Evolutionary conservation across 92 coral and sea anemone species (phyloP).

Genomic region (Epizoanthus fatuus): DNA sequence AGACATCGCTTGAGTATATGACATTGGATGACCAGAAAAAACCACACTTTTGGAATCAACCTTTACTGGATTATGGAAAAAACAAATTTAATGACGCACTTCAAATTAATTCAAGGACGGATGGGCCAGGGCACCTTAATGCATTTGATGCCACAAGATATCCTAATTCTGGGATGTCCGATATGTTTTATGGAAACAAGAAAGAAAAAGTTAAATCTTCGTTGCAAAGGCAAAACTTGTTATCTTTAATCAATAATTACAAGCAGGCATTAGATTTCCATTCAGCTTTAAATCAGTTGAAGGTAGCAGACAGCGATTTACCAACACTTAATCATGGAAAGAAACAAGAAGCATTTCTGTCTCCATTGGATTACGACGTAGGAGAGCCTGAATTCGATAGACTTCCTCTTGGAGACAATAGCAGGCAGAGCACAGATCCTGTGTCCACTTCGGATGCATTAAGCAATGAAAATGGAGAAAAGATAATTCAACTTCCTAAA

Average conservation of each 20-base stretch:
- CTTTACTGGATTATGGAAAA: neutral
- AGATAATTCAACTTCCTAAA: no score
- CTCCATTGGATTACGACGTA: slow-evolving; percentile 22
- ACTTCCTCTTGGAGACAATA: neutral
- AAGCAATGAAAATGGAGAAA: no score
- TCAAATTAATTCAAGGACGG: neutral
- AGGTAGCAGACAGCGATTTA: slow-evolving; percentile 9
- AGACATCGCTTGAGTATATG: slow-evolving; percentile 8
- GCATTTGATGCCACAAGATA: neutral
- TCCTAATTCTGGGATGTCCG: neutral
- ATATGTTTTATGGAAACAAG: neutral
- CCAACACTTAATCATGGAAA: slow-evolving; percentile 49
- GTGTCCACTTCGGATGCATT: no score
- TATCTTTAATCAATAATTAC: neutral
- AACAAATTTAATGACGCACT: neutral
- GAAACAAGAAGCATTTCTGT: slow-evolving; percentile 34
- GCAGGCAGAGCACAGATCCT: no score
- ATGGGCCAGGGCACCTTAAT: neutral
- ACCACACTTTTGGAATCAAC: neutral
- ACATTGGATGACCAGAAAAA: neutral
- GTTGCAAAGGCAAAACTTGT: neutral
- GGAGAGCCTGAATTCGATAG: slow-evolving; percentile 6
- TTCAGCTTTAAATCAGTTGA: slow-evolving; percentile 21
- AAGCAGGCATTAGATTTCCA: slow-evolving; percentile 9
- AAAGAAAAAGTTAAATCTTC: neutral